Evolutionary conservation across 2,888 invertebrate genomes (phyloP).

Genomic region (Lycophotia porphyrea): DNA sequence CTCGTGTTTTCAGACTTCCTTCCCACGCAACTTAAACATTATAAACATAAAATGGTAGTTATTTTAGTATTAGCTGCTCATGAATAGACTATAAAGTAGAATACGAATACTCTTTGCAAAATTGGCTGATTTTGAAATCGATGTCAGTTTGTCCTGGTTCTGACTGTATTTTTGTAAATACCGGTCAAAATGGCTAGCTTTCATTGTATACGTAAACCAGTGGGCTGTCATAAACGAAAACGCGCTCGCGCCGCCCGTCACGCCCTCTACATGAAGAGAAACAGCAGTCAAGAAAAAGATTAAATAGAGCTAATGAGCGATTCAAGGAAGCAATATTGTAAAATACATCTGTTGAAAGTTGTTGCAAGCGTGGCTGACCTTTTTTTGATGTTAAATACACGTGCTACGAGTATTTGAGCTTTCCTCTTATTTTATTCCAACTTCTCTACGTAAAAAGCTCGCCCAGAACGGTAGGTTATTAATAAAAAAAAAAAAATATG

Average conservation of each 20-base stretch:
- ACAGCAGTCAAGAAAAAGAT: not conserved
- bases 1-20: not conserved
- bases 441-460: not conserved
- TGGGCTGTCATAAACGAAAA: too few species aligned
- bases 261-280: not conserved
- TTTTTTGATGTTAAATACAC: not conserved
- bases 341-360: not conserved
- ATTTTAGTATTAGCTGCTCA: not conserved
- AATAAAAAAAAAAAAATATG: not conserved
- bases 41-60: not conserved
- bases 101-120: not conserved
- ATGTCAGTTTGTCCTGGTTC: not conserved
- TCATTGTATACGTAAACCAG: not conserved
- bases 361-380: not conserved
- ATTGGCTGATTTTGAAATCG: not conserved
- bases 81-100: not conserved
- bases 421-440: not conserved
- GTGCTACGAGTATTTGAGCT: constrained; percentile 1
- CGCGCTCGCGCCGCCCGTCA: too few species aligned
- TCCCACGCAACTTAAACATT: not conserved
- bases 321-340: not conserved
- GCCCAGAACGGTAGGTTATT: not conserved
- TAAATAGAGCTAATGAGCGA: not conserved
- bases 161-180: not conserved
- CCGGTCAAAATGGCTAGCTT: not conserved